A percentile compares a stretch with the other conserved stretches of the same genome.
Conservation (phyloP, 2,888 invertebrate genomes). For the Fragum sueziense region DNA sequence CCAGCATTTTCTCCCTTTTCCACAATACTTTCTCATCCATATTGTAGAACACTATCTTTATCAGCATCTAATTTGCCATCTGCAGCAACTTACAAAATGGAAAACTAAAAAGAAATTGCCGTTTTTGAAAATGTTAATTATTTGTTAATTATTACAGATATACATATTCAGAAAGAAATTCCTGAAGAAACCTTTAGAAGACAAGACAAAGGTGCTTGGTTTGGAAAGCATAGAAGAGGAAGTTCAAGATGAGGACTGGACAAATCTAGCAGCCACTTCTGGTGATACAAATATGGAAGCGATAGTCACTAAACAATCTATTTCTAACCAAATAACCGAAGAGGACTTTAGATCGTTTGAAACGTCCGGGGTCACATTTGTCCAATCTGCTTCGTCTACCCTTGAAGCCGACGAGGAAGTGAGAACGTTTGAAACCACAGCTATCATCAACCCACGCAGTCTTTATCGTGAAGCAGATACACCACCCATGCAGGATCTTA, state of each 20-base stretch:
- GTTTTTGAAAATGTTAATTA: too few species aligned
- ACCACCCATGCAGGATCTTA: neutral
- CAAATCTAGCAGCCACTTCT: neutral
- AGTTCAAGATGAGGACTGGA: neutral
- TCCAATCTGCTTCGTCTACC: too few species aligned
- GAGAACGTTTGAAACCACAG: neutral
- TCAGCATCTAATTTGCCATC: too few species aligned
- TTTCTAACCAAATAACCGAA: neutral
- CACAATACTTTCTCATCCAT: too few species aligned
- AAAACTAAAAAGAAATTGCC: too few species aligned
- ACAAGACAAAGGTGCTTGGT: neutral
- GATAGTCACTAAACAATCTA: too few species aligned
- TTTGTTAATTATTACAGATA: neutral
- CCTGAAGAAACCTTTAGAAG: neutral
- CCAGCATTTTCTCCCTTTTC: too few species aligned
- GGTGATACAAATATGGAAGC: too few species aligned
- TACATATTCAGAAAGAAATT: neutral
- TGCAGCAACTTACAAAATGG: too few species aligned
- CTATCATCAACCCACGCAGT: neutral
- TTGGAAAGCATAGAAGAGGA: neutral
- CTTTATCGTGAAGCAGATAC: neutral
- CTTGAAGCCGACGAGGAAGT: neutral
- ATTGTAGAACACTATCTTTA: too few species aligned
- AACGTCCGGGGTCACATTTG: too few species aligned
- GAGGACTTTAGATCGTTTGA: too few species aligned